Evolutionary conservation across 2,113 vertebrate species (phyloP), one percentile per base, ranked within the genome.

Genomic region (Cepphus grylle): DNA sequence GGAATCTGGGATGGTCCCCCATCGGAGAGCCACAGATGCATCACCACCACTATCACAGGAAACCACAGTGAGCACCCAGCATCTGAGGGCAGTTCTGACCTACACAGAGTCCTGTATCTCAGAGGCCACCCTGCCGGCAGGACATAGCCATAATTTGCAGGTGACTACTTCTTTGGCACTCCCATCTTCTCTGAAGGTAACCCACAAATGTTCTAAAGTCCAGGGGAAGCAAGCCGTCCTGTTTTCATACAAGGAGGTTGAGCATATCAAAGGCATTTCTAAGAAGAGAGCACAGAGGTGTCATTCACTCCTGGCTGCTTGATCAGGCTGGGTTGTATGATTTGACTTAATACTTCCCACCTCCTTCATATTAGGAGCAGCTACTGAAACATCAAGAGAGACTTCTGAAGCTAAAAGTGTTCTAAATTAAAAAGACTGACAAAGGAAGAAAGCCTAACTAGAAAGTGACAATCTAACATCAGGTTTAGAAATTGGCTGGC

Each of bases 1-100:
- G 53, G n/a, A 76, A 77, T 63, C 17, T 63, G 29, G 63, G 36
- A 29, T 49, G 56, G 81, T 32, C 3, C 32, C 3, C 1, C 17
- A 61, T 11, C 0, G 0, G 11, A 56, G 9, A 50, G 49, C 26
- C 72, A 53, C 0, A 1, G 53, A 47, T 26, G 30, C 15, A 36
- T 30, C 43, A 22, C 66, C 34, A 19, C 19, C 17, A 32, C 34
- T 58, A 26, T 32, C 43, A 45, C 36, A 50, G 32, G 19, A 50
- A 36, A 52, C 32, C n/a, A 12, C 9, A 32, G 67, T 3, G 12
- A 53, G 61, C 12, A 61, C 17, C 27, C 69, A 76, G 55, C 43
- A 70, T 30, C 42, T 53, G 38, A 43, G n/a, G 26, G 27, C 12
- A 5, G 21, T 49, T 67, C 73, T 62, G 49, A 36, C 49, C 62